Conservation (phyloP, 2,888 invertebrate genomes). For the Lucinisca nassula region DNA sequence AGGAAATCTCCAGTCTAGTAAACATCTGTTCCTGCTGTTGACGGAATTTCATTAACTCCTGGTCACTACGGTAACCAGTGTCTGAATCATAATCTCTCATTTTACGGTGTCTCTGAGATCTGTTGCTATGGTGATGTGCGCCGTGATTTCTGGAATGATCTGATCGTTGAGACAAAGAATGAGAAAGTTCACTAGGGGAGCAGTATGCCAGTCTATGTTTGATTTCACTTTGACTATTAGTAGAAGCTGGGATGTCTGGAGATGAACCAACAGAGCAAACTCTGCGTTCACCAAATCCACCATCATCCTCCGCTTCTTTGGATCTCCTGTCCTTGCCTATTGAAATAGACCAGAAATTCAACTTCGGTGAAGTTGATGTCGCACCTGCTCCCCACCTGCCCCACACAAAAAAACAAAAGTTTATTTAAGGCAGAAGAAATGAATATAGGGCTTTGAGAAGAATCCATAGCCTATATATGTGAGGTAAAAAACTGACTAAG, state of each 20-base stretch:
- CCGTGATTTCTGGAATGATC: conserved; percentile 35
- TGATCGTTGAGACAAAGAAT: conserved; percentile 51
- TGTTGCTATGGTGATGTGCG: conserved; percentile 50
- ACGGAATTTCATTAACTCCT: conserved; percentile 73
- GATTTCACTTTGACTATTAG: conserved; percentile 14
- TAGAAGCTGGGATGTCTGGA: conserved; percentile 64
- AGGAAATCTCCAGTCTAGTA: conserved; percentile 27
- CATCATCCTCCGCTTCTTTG: conserved; percentile 68
- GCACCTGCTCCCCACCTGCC: too few species aligned
- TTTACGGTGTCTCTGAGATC: conserved; percentile 68
- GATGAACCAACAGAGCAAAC: conserved; percentile 70
- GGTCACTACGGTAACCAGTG: conserved; percentile 86
- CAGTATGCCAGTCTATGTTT: conserved; percentile 70
- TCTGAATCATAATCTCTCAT: conserved; percentile 86
- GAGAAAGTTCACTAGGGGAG: conserved; percentile 71
- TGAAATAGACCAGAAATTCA: too few species aligned
- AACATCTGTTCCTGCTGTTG: conserved; percentile 68
- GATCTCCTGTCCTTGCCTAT: conserved; percentile 56
- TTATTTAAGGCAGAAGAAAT: too few species aligned
- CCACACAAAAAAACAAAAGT: too few species aligned
- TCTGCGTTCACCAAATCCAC: conserved; percentile 69
- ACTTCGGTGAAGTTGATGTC: too few species aligned
- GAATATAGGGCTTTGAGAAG: too few species aligned
- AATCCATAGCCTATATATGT: too few species aligned
- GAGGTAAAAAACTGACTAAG: too few species aligned